These are phyloP conservation scores for Pogonomyrmex californicus DNA, from an alignment of 1,140 invertebrate species.

Conservation along the genomic window DNA sequence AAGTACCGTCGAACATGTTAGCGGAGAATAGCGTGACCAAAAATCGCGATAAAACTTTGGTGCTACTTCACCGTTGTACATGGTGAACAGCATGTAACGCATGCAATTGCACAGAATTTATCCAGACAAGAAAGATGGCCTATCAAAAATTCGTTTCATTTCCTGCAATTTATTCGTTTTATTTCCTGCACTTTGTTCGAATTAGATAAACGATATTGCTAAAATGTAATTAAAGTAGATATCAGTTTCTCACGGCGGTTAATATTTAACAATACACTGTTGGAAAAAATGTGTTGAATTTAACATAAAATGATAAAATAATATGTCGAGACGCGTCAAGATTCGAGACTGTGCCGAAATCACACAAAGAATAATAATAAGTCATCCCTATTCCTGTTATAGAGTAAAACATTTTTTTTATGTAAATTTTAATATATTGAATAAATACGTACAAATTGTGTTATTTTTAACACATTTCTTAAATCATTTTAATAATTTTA, in stretches of 20 bases:
- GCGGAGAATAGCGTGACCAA: constrained; percentile 31
- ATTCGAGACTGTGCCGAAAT: too few relatives aligned
- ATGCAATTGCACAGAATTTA: constrained; percentile 11
- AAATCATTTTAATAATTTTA: too few relatives aligned
- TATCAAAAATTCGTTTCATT: constrained; percentile 49
- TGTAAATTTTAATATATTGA: too few relatives aligned
- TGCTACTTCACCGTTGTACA: constrained; percentile 6
- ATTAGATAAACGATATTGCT: background rate
- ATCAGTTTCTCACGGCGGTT: background rate
- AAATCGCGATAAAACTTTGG: constrained; percentile 51
- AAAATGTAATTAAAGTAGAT: constrained; percentile 26
- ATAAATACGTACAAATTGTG: too few relatives aligned
- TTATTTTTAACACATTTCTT: too few relatives aligned
- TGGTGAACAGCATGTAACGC: background rate
- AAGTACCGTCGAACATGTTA: constrained; percentile 40
- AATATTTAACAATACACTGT: background rate
- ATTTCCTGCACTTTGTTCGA: background rate
- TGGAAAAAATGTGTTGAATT: too few relatives aligned
- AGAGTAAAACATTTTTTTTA: too few relatives aligned
- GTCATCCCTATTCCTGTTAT: too few relatives aligned
- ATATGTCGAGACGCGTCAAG: too few relatives aligned
- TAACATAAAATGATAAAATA: too few relatives aligned
- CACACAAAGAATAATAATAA: too few relatives aligned
- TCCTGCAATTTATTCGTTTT: constrained; percentile 1
- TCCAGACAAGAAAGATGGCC: background rate